Evolutionary conservation across 2,113 vertebrate species (phyloP).

Genomic region (Pygoscelis adeliae): DNA sequence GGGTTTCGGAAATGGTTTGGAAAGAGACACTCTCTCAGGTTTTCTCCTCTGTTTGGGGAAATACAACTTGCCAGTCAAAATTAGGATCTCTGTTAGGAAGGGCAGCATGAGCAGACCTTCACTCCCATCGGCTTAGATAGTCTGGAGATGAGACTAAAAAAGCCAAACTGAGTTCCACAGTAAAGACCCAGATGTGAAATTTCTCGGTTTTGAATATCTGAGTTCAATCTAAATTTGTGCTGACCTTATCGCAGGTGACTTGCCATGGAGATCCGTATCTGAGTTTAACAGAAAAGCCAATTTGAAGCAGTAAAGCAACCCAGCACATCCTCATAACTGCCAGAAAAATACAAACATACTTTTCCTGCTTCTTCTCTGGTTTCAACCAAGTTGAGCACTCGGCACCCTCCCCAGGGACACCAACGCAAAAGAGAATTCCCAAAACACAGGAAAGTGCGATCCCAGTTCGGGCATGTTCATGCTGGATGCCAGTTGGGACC

Average conservation of each 20-base stretch:
- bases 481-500: not conserved
- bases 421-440: not conserved
- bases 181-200: not conserved
- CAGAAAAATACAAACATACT: not conserved
- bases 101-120: not conserved
- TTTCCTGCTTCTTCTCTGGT: not conserved
- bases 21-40: not conserved
- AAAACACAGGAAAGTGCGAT: not conserved
- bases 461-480: not conserved
- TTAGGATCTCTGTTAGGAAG: not conserved
- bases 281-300: not conserved
- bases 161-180: not conserved
- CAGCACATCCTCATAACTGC: not conserved
- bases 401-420: not conserved
- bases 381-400: not conserved
- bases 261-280: not conserved
- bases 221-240: not conserved
- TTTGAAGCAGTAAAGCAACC: not conserved
- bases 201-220: not conserved
- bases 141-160: not conserved
- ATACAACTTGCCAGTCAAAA: not conserved
- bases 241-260: not conserved
- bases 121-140: not conserved
- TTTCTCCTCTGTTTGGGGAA: slow-evolving; percentile 4
- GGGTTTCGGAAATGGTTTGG: not conserved